phyloP scores from a whole-genome alignment of 2,797 vertebrate species.

The Anniella stebbinsi region DNA sequence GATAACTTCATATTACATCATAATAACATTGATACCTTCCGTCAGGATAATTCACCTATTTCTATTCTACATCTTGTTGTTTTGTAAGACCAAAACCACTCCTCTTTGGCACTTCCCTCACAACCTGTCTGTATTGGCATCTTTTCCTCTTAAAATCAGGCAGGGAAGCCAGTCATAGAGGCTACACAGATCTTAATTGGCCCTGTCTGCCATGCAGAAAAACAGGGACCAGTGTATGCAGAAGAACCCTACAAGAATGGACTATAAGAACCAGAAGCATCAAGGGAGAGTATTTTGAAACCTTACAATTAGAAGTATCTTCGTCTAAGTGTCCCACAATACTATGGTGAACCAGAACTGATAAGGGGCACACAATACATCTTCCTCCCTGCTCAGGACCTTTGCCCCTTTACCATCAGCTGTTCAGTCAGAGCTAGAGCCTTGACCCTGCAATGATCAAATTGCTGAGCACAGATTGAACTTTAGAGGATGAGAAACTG shows the following conservation, averaged over 20 bases:
- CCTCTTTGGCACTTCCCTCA: background rate
- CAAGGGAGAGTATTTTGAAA: background rate
- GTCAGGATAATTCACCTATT: background rate
- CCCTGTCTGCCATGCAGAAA: background rate
- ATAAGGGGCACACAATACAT: background rate
- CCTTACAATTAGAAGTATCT: background rate
- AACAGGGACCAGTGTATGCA: no score
- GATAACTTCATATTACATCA: background rate
- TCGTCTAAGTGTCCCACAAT: background rate
- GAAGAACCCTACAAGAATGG: background rate
- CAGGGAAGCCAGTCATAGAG: background rate
- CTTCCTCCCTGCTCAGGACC: background rate
- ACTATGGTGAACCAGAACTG: background rate
- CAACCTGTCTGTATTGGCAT: background rate
- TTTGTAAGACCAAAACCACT: background rate
- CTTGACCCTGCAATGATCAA: background rate
- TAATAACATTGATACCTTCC: background rate
- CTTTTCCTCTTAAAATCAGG: background rate
- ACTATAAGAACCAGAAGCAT: background rate
- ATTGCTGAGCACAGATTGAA: background rate
- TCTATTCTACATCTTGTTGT: background rate
- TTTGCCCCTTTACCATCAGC: fast-evolving
- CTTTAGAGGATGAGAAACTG: background rate
- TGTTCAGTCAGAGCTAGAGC: background rate
- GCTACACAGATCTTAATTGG: background rate